Evolutionary conservation across 2,113 vertebrate genomes (phyloP).

Genomic region (Phalacrocorax carbo): DNA sequence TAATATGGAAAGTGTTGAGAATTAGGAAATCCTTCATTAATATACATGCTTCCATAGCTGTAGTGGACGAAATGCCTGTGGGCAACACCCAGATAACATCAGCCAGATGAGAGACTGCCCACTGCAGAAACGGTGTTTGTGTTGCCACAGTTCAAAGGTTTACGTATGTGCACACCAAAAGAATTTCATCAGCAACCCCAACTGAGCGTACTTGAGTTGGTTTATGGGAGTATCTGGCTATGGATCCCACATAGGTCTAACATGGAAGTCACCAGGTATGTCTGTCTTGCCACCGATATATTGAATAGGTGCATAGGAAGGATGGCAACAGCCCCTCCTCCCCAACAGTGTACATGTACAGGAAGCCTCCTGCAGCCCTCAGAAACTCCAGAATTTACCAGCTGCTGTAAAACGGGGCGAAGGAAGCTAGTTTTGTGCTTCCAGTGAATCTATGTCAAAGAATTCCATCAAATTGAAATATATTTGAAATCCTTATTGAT

Average conservation of each 20-base stretch:
- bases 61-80: neutral
- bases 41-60: neutral
- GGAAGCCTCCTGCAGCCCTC: neutral
- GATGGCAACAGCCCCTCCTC: neutral
- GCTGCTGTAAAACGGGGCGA: neutral
- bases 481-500: neutral
- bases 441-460: neutral
- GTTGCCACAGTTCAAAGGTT: neutral
- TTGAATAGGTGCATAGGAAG: neutral
- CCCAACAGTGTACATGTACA: accelerated
- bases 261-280: neutral
- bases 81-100: neutral
- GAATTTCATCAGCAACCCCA: neutral
- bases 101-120: neutral
- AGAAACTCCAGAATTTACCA: neutral
- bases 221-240: neutral
- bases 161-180: neutral
- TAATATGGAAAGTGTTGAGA: neutral
- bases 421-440: neutral
- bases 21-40: neutral
- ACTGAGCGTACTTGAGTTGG: neutral
- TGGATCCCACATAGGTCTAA: neutral
- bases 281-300: neutral
- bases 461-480: neutral
- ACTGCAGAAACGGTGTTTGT: accelerated